These are phyloP conservation scores for Strix uralensis DNA, from an alignment of 2,113 vertebrate genomes.

Conservation along the genomic window DNA sequence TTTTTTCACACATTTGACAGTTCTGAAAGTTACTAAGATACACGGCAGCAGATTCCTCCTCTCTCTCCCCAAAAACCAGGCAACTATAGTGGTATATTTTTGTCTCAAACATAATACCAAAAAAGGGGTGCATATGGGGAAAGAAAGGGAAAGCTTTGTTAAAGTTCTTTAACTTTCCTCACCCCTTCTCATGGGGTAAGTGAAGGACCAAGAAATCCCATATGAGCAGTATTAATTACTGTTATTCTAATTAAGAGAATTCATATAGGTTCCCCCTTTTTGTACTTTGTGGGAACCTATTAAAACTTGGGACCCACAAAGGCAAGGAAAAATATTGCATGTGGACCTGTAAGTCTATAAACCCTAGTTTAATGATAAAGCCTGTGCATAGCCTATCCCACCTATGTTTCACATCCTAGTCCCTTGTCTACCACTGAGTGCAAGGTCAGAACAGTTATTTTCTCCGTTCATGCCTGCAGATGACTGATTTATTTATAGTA, in stretches of 20 bases:
- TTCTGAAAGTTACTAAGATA: slow-evolving; percentile 10
- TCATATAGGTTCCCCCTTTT: neutral
- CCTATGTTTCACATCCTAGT: neutral
- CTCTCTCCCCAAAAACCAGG: neutral
- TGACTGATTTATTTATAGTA: neutral
- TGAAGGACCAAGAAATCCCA: neutral
- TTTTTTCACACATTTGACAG: slow-evolving; percentile 42
- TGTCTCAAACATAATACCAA: neutral
- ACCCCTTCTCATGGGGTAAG: neutral
- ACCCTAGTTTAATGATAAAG: neutral
- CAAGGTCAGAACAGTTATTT: slow-evolving; percentile 8
- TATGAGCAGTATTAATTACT: neutral
- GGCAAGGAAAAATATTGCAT: neutral
- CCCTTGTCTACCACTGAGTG: neutral
- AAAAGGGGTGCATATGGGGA: neutral
- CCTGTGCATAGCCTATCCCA: neutral
- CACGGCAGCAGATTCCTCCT: neutral
- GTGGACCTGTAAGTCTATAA: neutral
- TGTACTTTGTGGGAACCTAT: neutral
- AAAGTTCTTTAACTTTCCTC: neutral
- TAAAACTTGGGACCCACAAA: neutral
- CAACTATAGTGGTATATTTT: neutral
- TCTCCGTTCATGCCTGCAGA: neutral
- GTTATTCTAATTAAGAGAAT: neutral
- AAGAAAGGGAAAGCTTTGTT: neutral